Conservation (phyloP, 2,113 vertebrate genomes). For the Marcusenius ussheri region DNA sequence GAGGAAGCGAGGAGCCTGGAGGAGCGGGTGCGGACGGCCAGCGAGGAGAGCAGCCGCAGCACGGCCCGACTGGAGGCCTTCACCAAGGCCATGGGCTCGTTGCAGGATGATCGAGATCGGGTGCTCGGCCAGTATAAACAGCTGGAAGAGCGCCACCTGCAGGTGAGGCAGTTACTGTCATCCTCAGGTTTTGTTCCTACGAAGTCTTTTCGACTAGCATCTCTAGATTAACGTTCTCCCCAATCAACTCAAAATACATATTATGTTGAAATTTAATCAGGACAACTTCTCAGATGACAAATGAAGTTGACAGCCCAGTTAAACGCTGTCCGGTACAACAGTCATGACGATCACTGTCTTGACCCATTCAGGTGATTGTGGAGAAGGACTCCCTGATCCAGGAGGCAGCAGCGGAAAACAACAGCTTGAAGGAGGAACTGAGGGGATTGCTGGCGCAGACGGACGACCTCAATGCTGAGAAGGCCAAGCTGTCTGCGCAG, state of each 20-base stretch:
- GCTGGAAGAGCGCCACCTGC: conserved; percentile 81
- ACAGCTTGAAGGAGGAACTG: conserved; percentile 80
- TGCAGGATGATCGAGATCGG: conserved; percentile 85
- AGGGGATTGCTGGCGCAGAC: conserved; percentile 68
- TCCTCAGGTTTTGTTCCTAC: not conserved
- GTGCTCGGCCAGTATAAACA: conserved; percentile 76
- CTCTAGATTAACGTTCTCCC: not conserved
- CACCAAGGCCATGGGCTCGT: conserved; percentile 83
- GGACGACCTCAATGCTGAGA: conserved; percentile 87
- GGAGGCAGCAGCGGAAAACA: conserved; percentile 86
- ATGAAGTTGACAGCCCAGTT: not conserved
- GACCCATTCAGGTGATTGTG: conserved; percentile 61
- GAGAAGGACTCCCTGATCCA: conserved; percentile 89
- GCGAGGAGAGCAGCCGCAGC: conserved; percentile 66
- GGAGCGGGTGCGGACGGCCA: conserved; percentile 58
- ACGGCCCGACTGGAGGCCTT: conserved; percentile 78
- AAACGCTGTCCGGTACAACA: not conserved
- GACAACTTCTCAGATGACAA: not conserved
- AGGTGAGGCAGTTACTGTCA: conserved; percentile 33
- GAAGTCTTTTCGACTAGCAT: not conserved
- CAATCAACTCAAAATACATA: not conserved
- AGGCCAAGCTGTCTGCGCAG: conserved; percentile 81
- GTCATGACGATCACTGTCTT: not conserved
- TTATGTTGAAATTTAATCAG: not conserved
- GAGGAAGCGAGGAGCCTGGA: conserved; percentile 56